These are phyloP conservation scores for Cirrhinus molitorella DNA, from an alignment of 2,797 vertebrate species.

Conservation along the genomic window DNA sequence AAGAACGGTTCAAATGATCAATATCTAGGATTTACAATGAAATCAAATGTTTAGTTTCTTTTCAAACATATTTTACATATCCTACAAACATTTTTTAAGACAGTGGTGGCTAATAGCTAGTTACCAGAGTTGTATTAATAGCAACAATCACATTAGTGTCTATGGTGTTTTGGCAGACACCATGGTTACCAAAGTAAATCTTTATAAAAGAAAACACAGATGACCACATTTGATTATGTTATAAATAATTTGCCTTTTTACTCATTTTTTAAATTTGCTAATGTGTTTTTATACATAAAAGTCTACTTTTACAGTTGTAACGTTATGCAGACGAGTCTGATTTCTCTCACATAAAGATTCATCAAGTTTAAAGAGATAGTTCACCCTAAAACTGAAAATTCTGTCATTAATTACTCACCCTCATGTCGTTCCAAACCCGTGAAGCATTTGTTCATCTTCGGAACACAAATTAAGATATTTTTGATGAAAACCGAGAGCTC, in stretches of 20 bases:
- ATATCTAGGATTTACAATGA: constrained; percentile 27
- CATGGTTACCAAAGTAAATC: constrained; percentile 29
- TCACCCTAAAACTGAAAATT: too few relatives aligned
- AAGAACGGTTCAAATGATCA: background rate
- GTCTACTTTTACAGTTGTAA: background rate
- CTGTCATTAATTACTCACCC: too few relatives aligned
- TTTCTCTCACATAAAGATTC: background rate
- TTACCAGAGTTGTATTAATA: constrained; percentile 25
- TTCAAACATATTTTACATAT: constrained; percentile 31
- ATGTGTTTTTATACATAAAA: constrained; percentile 2
- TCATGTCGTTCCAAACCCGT: too few relatives aligned
- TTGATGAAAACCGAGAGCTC: too few relatives aligned
- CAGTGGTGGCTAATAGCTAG: constrained; percentile 17
- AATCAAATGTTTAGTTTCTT: constrained; percentile 11
- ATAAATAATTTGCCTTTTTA: constrained; percentile 9
- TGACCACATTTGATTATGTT: constrained; percentile 17
- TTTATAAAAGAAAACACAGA: constrained; percentile 32
- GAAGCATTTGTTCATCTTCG: too few relatives aligned
- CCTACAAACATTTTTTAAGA: constrained; percentile 20
- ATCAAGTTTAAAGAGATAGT: too few relatives aligned
- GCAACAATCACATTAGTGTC: constrained; percentile 21
- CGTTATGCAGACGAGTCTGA: background rate
- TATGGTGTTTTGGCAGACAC: constrained; percentile 23
- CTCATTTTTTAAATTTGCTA: constrained; percentile 8
- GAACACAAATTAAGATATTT: too few relatives aligned